phyloP scores from a whole-genome alignment of 2,888 invertebrate genomes.

The Nephrocerus scutellatus region DNA sequence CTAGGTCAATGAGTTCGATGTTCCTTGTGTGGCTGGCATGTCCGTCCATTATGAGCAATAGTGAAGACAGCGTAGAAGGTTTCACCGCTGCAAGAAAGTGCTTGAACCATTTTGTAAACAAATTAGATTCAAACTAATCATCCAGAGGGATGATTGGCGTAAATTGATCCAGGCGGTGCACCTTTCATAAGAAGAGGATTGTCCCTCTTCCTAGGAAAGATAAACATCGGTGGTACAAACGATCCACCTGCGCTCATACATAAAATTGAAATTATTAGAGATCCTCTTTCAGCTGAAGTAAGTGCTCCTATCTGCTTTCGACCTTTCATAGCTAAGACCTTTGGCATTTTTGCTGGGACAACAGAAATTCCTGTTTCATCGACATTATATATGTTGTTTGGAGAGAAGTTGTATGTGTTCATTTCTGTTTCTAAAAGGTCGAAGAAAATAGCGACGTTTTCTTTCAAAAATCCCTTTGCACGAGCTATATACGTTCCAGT shows the following conservation, averaged over 20 bases:
- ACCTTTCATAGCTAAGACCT: constrained; percentile 9
- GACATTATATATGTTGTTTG: constrained; percentile 15
- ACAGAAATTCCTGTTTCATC: constrained; percentile 16
- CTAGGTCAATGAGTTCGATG: constrained; percentile 14
- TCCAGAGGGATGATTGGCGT: constrained; percentile 15
- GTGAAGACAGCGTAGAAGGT: constrained; percentile 11
- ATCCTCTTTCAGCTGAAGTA: constrained; percentile 15
- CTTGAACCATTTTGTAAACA: constrained; percentile 17
- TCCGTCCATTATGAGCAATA: constrained; percentile 17
- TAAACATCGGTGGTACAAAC: constrained; percentile 13
- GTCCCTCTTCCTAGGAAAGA: constrained; percentile 14
- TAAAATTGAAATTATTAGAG: constrained; percentile 10
- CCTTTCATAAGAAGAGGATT: constrained; percentile 15
- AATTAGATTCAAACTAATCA: constrained; percentile 5
- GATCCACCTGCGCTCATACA: constrained; percentile 16
- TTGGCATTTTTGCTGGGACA: constrained; percentile 14
- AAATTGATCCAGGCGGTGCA: constrained; percentile 11
- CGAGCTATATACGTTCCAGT: constrained; percentile 9
- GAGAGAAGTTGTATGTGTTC: constrained; percentile 7
- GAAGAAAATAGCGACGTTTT: constrained; percentile 8
- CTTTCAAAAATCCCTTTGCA: constrained; percentile 7
- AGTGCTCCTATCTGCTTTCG: too few species aligned
- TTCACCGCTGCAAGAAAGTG: constrained; percentile 15
- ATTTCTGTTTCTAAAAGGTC: too few species aligned
- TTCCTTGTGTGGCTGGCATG: constrained; percentile 17